phyloP scores from a whole-genome alignment of 2,888 invertebrate species.

The Drosophila anomelani region DNA sequence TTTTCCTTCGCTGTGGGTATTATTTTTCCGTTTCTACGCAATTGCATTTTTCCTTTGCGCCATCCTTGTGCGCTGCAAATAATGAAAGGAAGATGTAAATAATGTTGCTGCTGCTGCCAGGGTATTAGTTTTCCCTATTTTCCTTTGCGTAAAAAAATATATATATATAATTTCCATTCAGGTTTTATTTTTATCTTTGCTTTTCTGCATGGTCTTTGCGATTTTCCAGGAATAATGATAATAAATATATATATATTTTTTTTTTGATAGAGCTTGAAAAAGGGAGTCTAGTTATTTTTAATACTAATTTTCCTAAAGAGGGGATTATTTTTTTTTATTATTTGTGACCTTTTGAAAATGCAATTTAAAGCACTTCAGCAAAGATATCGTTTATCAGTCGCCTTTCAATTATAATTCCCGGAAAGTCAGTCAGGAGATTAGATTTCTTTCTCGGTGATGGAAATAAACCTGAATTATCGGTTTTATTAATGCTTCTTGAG shows the following conservation, averaged over 20 bases:
- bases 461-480: constrained; percentile 6
- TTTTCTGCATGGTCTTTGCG: not conserved
- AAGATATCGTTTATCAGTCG: too few relatives aligned
- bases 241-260: not conserved
- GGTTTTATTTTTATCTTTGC: not conserved
- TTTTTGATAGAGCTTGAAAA: not conserved
- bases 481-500: constrained; percentile 11
- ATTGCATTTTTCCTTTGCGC: too few relatives aligned
- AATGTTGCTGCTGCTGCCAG: not conserved
- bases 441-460: constrained; percentile 6
- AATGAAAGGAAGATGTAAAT: not conserved
- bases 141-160: not conserved
- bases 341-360: not conserved
- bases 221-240: not conserved
- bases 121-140: constrained; percentile 1
- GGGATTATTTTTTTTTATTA: not conserved
- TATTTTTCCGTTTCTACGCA: not conserved
- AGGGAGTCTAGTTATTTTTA: not conserved
- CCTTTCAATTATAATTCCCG: constrained; percentile 14
- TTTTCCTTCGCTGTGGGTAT: not conserved
- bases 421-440: constrained; percentile 9
- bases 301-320: not conserved
- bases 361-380: constrained; percentile 1
- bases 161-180: not conserved
- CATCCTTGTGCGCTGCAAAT: not conserved